A percentile compares a stretch with the other conserved stretches of the same genome.
phyloP scores from a whole-genome alignment of 2,113 vertebrate genomes.

The Columba livia region DNA sequence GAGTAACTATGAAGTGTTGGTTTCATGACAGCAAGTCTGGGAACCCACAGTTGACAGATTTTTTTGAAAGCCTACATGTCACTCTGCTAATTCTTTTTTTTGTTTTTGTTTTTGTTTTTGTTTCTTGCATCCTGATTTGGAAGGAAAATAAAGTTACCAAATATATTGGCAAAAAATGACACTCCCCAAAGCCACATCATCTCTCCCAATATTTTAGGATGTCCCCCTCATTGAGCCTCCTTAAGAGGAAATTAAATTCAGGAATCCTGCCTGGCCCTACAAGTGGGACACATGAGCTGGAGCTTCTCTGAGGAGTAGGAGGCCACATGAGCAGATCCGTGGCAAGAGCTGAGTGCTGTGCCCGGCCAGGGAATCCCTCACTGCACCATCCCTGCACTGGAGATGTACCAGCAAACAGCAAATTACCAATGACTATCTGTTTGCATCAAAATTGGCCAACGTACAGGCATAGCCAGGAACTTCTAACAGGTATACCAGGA shows the following conservation, averaged over 20 bases:
- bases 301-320: background rate
- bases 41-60: background rate
- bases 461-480: background rate
- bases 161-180: background rate
- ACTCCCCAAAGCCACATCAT: background rate
- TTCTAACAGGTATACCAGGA: background rate
- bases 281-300: rapidly evolving
- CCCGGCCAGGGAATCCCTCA: background rate
- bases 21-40: background rate
- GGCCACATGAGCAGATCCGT: background rate
- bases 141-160: slow-evolving; percentile 37
- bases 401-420: background rate
- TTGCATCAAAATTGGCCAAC: background rate
- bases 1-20: background rate
- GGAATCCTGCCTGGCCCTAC: background rate
- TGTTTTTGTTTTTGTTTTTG: background rate
- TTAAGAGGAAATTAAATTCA: background rate
- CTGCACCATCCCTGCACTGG: background rate
- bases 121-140: slow-evolving; percentile 14
- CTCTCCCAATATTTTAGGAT: background rate
- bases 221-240: background rate
- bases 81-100: background rate
- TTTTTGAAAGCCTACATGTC: background rate
- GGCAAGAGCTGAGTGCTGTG: background rate
- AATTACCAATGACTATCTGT: background rate